Conservation (phyloP, 2,888 invertebrate genomes). For the Himalopsyche tibetana region DNA sequence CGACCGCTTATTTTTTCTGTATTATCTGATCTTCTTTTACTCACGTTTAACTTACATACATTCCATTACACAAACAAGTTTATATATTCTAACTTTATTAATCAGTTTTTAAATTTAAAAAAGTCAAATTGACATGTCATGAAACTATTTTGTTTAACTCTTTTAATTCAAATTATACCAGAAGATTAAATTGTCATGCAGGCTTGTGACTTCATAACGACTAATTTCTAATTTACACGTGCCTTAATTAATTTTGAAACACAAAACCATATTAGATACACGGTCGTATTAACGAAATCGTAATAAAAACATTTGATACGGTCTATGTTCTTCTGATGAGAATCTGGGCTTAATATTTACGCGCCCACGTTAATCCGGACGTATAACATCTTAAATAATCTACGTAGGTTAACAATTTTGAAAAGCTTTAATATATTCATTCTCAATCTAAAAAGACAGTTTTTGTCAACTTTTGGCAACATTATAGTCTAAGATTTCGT, state of each 20-base stretch:
- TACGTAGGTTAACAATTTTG: constrained; percentile 50
- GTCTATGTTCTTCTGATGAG: background rate
- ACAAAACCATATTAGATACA: background rate
- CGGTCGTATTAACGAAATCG: background rate
- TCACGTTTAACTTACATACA: too few relatives aligned
- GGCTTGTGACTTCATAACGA: background rate
- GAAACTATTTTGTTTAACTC: background rate
- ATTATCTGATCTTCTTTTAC: too few relatives aligned
- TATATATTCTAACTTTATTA: too few relatives aligned
- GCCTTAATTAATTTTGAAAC: background rate
- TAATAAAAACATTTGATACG: background rate
- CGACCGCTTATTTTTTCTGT: too few relatives aligned
- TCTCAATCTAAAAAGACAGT: constrained; percentile 24
- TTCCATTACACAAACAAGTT: too few relatives aligned
- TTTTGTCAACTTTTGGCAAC: background rate
- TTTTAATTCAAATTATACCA: constrained; percentile 21
- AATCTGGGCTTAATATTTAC: background rate
- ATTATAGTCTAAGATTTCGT: too few relatives aligned
- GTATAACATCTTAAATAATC: constrained; percentile 31
- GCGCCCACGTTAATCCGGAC: constrained; percentile 13
- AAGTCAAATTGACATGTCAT: background rate
- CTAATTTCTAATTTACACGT: constrained; percentile 31
- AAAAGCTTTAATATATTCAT: constrained; percentile 44
- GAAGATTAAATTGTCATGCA: background rate
- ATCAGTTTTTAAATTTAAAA: background rate